Evolutionary conservation across 2,888 invertebrate genomes (phyloP).

Genomic region (Ommatoiulus sabulosus): DNA sequence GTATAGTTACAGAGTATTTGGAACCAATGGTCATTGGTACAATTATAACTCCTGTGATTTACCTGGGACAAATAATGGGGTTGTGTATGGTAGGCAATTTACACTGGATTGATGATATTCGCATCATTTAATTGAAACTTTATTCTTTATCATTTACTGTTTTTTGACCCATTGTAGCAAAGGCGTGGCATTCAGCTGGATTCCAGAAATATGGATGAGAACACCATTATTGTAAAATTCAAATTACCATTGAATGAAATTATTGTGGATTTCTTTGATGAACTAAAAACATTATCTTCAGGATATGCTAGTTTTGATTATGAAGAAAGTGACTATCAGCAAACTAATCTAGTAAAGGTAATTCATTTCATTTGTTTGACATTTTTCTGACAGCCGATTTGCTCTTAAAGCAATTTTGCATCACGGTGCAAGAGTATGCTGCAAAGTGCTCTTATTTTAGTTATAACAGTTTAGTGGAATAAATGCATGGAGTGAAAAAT

Average conservation of each 20-base stretch:
- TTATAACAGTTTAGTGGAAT: background rate
- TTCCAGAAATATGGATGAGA: slow-evolving; percentile 82
- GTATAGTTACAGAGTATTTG: slow-evolving; percentile 79
- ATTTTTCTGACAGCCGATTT: too few species aligned
- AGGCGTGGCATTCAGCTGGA: slow-evolving; percentile 79
- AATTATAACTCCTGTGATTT: slow-evolving; percentile 82
- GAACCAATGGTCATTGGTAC: slow-evolving; percentile 92
- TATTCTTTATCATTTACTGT: background rate
- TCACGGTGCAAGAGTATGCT: too few species aligned
- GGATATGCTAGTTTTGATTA: slow-evolving; percentile 98
- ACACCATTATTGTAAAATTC: slow-evolving; percentile 84
- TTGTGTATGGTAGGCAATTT: slow-evolving; percentile 65
- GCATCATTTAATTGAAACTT: background rate
- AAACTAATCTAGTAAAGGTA: slow-evolving; percentile 82
- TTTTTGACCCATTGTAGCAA: slow-evolving; percentile 68
- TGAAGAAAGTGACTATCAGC: slow-evolving; percentile 85
- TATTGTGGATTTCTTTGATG: slow-evolving; percentile 94
- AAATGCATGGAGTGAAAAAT: background rate
- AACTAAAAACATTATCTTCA: slow-evolving; percentile 87
- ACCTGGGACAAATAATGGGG: slow-evolving; percentile 63
- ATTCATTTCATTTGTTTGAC: slow-evolving; percentile 60
- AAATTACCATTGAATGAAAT: slow-evolving; percentile 92
- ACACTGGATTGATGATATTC: background rate
- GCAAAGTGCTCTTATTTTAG: background rate
- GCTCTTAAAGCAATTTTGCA: too few species aligned